These are phyloP conservation scores for Micromussa lordhowensis DNA, from an alignment of 92 coral and sea anemone species.

Conservation along the genomic window DNA sequence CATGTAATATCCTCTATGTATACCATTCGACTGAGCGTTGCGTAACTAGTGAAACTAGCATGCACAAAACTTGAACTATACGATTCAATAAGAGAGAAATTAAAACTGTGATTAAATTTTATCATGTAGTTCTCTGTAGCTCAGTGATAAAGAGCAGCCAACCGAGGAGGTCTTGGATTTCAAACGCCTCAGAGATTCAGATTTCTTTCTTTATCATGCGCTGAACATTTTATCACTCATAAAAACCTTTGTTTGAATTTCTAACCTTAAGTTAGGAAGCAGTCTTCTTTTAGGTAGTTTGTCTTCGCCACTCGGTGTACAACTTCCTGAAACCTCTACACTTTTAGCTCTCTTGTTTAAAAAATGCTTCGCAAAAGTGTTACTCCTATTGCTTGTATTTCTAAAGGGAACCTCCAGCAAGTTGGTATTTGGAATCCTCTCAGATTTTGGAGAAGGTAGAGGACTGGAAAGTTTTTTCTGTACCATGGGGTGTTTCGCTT, in stretches of 20 bases:
- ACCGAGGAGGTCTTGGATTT: too few relatives aligned
- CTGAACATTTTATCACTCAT: neutral
- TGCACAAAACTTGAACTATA: neutral
- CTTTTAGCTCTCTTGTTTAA: slow-evolving; percentile 9
- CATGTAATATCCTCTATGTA: too few relatives aligned
- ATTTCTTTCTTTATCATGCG: too few relatives aligned
- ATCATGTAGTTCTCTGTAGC: too few relatives aligned
- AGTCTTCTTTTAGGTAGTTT: slow-evolving; percentile 4
- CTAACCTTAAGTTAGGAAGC: slow-evolving; percentile 12
- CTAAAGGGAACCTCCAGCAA: neutral
- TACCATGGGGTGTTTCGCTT: neutral
- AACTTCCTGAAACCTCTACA: slow-evolving; percentile 5
- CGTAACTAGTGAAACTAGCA: too few relatives aligned
- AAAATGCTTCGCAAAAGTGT: neutral
- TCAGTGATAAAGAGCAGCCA: too few relatives aligned
- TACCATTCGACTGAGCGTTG: too few relatives aligned
- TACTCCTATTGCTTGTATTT: neutral
- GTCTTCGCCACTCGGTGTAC: slow-evolving; percentile 11
- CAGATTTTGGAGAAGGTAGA: slow-evolving; percentile 1
- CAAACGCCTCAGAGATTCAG: too few relatives aligned
- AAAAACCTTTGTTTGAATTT: neutral
- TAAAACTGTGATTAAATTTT: too few relatives aligned
- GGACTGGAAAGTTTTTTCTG: neutral
- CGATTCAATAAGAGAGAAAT: neutral
- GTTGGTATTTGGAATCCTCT: neutral